Conservation (phyloP, 2,888 invertebrate species). For the Fragum fragum region DNA sequence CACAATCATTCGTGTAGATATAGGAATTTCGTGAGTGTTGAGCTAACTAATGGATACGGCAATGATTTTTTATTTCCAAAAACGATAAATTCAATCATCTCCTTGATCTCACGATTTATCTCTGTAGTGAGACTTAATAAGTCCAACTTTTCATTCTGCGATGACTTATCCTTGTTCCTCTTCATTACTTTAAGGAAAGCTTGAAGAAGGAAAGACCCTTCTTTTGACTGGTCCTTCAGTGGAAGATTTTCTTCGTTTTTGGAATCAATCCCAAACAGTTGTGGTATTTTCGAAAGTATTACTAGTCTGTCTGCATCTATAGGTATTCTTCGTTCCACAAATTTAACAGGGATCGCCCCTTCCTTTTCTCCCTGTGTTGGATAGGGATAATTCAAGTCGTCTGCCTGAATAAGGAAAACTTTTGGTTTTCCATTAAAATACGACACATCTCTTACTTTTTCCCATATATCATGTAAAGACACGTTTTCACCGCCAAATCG, state of each 20-base stretch:
- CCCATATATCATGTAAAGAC: conserved; percentile 11
- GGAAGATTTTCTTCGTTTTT: background rate
- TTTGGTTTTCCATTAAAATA: conserved; percentile 11
- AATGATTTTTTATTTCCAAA: background rate
- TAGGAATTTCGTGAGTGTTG: conserved; percentile 18
- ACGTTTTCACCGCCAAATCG: background rate
- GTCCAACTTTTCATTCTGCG: background rate
- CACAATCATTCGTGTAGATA: too few relatives aligned
- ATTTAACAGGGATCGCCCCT: background rate
- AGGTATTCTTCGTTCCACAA: background rate
- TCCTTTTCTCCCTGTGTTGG: background rate
- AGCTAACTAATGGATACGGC: background rate
- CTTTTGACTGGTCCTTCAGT: background rate
- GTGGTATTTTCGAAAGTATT: conserved; percentile 4
- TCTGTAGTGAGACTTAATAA: background rate
- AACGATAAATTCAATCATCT: background rate
- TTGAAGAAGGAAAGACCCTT: conserved; percentile 11
- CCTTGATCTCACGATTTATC: background rate
- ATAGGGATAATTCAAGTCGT: background rate
- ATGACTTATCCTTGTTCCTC: background rate
- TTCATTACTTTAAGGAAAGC: conserved; percentile 10
- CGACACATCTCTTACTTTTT: background rate
- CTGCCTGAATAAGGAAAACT: conserved; percentile 15
- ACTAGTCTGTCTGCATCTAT: conserved; percentile 14
- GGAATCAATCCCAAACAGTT: background rate